Percentiles rank a stretch among this genome's conserved stretches.
phyloP scores from a whole-genome alignment of 1,140 invertebrate genomes.

The Drosophila ohnishii region DNA sequence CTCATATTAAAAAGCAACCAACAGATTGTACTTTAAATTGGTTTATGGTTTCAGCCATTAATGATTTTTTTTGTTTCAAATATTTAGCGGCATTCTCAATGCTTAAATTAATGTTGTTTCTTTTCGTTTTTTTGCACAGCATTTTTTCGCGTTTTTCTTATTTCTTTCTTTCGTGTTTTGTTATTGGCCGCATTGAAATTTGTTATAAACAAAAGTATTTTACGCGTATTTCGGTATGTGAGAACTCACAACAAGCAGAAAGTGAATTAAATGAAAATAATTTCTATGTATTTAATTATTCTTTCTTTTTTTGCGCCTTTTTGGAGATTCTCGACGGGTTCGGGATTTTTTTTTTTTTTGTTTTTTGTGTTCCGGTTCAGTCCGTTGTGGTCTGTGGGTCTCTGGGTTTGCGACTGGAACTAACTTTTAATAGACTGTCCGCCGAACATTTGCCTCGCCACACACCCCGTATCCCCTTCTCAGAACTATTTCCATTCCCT shows the following conservation, averaged over 20 bases:
- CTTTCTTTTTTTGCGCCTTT: conserved; percentile 14
- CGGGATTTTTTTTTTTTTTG: neutral
- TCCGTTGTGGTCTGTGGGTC: conserved; percentile 25
- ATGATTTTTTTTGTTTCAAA: conserved; percentile 1
- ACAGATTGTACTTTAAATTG: conserved; percentile 5
- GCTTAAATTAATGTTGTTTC: conserved; percentile 10
- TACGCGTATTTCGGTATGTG: conserved; percentile 7
- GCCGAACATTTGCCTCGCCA: conserved; percentile 1
- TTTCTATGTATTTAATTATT: conserved; percentile 15
- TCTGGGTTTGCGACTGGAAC: conserved; percentile 25
- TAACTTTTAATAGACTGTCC: conserved; percentile 16
- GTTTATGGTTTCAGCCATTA: conserved; percentile 5
- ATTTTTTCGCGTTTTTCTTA: conserved; percentile 7
- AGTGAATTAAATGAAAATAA: conserved; percentile 32
- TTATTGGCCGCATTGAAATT: conserved; percentile 29
- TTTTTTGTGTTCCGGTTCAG: conserved; percentile 4
- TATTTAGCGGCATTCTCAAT: conserved; percentile 1
- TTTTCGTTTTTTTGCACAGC: conserved; percentile 2
- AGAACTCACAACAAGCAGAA: conserved; percentile 28
- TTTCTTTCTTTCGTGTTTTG: conserved; percentile 1
- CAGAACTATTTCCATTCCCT: conserved; percentile 1
- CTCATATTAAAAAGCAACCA: neutral
- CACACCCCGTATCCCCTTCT: neutral
- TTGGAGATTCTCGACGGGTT: conserved; percentile 26
- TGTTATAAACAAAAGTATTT: conserved; percentile 29